phyloP scores from a whole-genome alignment of 2,888 invertebrate species.

The Colostygia pectinataria region DNA sequence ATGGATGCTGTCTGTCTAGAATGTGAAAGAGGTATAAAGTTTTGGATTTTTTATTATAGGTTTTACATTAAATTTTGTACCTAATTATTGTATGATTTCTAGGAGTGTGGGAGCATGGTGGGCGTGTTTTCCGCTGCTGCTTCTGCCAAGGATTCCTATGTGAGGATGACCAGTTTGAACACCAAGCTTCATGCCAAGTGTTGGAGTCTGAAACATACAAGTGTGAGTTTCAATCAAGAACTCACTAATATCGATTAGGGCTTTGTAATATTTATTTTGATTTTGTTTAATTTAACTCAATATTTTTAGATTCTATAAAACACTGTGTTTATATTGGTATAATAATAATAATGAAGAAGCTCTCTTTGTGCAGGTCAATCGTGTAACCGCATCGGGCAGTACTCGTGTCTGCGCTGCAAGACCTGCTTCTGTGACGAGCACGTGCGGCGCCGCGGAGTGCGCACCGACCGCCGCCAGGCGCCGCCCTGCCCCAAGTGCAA shows the following conservation, averaged over 20 bases:
- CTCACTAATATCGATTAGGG: not conserved
- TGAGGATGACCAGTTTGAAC: constrained; percentile 98
- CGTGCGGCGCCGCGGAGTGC: constrained; percentile 86
- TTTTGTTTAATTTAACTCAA: too few species aligned
- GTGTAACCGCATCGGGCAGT: constrained; percentile 96
- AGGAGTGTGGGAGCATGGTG: constrained; percentile 97
- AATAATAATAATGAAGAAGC: not conserved
- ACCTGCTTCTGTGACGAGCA: constrained; percentile 98
- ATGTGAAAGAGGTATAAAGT: constrained; percentile 88
- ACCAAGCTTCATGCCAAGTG: constrained; percentile 98
- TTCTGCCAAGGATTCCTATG: constrained; percentile 95
- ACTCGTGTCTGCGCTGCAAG: constrained; percentile 97
- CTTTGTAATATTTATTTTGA: too few species aligned
- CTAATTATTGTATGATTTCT: not conserved
- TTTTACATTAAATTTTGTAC: too few species aligned
- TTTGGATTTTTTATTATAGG: too few species aligned
- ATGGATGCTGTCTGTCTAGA: constrained; percentile 94
- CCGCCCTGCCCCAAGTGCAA: constrained; percentile 97
- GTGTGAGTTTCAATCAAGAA: constrained; percentile 77
- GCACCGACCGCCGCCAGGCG: constrained; percentile 47
- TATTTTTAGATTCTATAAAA: too few species aligned
- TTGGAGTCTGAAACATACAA: constrained; percentile 97
- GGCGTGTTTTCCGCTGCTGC: constrained; percentile 94
- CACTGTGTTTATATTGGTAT: too few species aligned
- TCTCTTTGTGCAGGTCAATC: constrained; percentile 87